A percentile compares a stretch with the other conserved stretches of the same genome.
These are phyloP conservation scores for Neria commutata DNA, from an alignment of 2,888 invertebrate genomes.

Conservation along the genomic window DNA sequence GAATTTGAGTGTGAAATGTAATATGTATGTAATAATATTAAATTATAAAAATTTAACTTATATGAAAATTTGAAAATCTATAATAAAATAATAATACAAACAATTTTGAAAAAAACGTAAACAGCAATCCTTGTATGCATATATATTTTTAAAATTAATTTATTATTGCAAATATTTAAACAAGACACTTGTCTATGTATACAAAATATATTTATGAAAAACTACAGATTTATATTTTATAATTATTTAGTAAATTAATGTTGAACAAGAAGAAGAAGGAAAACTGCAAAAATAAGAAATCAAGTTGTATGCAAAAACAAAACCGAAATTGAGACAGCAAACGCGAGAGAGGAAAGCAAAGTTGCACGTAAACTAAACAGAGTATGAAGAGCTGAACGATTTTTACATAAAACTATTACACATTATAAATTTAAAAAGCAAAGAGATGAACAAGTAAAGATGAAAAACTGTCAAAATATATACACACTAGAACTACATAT, in stretches of 20 bases:
- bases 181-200: constrained; percentile 32
- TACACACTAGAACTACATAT: background rate
- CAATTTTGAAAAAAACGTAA: background rate
- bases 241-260: constrained; percentile 23
- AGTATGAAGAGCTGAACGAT: constrained; percentile 11
- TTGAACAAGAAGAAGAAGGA: constrained; percentile 24
- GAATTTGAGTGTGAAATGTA: constrained; percentile 18
- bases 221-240: constrained; percentile 27
- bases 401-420: background rate
- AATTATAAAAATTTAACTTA: background rate
- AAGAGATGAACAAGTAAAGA: background rate
- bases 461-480: background rate
- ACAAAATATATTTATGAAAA: constrained; percentile 35
- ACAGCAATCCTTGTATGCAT: no score
- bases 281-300: no score
- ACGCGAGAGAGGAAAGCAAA: background rate
- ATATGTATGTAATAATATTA: background rate
- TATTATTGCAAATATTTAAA: constrained; percentile 12
- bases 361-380: background rate
- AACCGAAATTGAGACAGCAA: background rate
- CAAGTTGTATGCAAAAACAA: background rate
- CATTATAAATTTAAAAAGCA: background rate
- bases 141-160: constrained; percentile 19
- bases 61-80: background rate
- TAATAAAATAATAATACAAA: constrained; percentile 4